Evolutionary conservation across 1,140 invertebrate species (phyloP), one percentile per base, ranked within the genome.

Genomic region (Melanaphis sacchari): DNA sequence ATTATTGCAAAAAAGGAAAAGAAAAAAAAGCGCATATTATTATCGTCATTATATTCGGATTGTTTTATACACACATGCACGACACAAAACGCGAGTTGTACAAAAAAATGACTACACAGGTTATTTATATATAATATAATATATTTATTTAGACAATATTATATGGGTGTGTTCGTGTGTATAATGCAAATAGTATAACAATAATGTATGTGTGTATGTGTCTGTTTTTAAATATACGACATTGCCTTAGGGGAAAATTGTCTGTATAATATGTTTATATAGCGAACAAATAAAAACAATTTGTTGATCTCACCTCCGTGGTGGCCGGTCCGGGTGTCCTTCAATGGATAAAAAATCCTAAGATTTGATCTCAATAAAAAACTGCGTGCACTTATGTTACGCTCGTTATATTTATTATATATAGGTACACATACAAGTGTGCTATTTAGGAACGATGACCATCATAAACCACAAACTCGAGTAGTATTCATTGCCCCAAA

Each of bases 361-460:
- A 88, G 43, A 89, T 89, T 88, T 49, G 87, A 89, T 52, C 87
- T 89, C 41, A 52, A 89, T 89, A 89, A 31, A 87, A 52, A 88
- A 18, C 4, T 43, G n/a, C 15, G 40, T 84, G n/a, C 59, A 84
- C 82, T 40, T 84, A 84, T 26, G 40, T 41, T 84, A 84, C 76
- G 36, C 82, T 76, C 31, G 11, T 76, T 76, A 76, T 76, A 66
- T 3, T 9, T 76, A 76, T 46, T 54, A 54, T 54, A 26, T 54
- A 8, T 9, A 26, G 7, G 24, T n/a, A 76, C 5, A n/a, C n/a
- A 76, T n/a, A n/a, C 26, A 6, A 76, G 31, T 76, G n/a, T n/a
- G 5, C 31, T 1, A 66, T 66, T 15, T 66, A 84, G 82, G 82
- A 18, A 31, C 31, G 38, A 85, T 21, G 84, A 85, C 40, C 40